Percentiles rank a stretch among this genome's conserved stretches.
phyloP scores from a whole-genome alignment of 2,113 vertebrate genomes.

The Tichodroma muraria region DNA sequence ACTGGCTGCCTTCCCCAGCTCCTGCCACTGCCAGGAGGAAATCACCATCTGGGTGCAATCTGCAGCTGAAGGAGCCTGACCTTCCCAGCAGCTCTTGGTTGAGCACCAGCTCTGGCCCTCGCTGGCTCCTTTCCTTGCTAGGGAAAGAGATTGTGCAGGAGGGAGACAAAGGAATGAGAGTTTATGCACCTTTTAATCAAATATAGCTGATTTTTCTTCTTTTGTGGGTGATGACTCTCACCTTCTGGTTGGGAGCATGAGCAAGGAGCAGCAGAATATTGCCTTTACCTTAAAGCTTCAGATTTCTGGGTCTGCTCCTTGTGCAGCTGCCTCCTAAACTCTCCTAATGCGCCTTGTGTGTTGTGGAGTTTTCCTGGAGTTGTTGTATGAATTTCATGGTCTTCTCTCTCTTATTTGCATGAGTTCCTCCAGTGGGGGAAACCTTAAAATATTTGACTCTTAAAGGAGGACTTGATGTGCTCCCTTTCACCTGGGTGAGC shows the following conservation, averaged over 20 bases:
- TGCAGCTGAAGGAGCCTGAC: background rate
- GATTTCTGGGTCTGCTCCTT: background rate
- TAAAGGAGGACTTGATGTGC: background rate
- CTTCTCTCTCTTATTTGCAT: background rate
- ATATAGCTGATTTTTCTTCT: background rate
- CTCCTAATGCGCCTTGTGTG: background rate
- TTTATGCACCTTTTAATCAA: background rate
- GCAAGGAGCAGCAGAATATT: background rate
- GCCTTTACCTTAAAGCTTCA: background rate
- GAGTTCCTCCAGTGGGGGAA: background rate
- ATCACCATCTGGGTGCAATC: constrained; percentile 31
- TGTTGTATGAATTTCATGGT: background rate
- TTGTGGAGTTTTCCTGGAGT: background rate
- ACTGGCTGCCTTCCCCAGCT: background rate
- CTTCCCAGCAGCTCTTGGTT: background rate
- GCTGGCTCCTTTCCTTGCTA: background rate
- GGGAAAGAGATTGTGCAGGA: background rate
- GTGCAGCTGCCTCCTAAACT: background rate
- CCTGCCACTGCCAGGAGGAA: constrained; percentile 17
- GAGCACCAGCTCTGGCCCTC: background rate
- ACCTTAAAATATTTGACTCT: background rate
- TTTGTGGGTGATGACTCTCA: rapidly evolving
- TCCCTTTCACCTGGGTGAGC: background rate
- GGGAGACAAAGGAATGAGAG: background rate
- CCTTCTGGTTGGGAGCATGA: background rate